Base-by-base conservation (phyloP, 2,797 vertebrate species). In the Poeciliopsis turneri region DNA sequence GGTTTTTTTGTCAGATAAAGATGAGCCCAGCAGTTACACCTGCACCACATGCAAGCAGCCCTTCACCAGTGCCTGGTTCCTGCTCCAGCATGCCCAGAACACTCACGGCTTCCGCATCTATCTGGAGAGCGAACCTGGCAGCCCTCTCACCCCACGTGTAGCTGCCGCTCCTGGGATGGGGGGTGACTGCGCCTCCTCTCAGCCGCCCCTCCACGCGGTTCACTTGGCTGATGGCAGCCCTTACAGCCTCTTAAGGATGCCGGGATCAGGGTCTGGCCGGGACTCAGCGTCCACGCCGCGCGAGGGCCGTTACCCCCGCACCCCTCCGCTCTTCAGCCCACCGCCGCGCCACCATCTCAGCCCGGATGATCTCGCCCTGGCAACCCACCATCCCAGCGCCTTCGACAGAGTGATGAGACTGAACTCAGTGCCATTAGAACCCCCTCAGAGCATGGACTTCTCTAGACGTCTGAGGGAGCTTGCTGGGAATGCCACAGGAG, bases 41-140 rank as follows among this genome's bases (percentile, higher is more conserved):
- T 99, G 98, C 96, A 99, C 97, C 92, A 98, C 97, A 91, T 99
- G 98, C 95, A 99, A 99, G 97, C 97, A 99, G 95, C 97, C 98
- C 95, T 99, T 99, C 96, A 97, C 95, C 96, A 98, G 97, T 93
- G 98, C 98, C 95, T 99, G 98, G 98, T 99, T 99, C 95, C 97
- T 99, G 94, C 97, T 99, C 92, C 98, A 99, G 95, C 98, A 99
- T 79, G 98, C 98, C 94, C 98, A 99, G 96, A 99, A 99, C 96
- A 98, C 97, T 84, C 98, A 99, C 57, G 98, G 98, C 93, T 97
- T 99, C 96, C 97, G 97, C 94, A 99, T 99, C 96, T 99, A 99
- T 94, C 96, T 99, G 96, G 98, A 99, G 96, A 99, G 97, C 51
- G 97, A 99, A 92, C 98, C 98, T 46, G 97, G 98, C 94, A 99